These are phyloP conservation scores for Stichopus horrens DNA, from an alignment of 53 echinoderm and acorn worm genomes.

Conservation along the genomic window DNA sequence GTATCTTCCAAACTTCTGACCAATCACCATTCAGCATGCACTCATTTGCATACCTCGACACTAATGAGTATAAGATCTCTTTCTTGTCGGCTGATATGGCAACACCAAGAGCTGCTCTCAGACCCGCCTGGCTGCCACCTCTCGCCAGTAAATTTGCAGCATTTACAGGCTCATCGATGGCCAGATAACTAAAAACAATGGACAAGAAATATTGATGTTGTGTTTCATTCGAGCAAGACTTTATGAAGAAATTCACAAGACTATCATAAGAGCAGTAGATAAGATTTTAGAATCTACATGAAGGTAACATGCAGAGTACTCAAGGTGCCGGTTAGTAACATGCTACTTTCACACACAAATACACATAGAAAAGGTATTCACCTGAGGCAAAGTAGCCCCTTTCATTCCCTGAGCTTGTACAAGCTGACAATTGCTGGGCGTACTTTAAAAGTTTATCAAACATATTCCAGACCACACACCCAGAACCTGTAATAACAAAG, in stretches of 20 bases:
- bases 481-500: too few species aligned
- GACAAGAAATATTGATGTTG: background rate
- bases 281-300: too few species aligned
- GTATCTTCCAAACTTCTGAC: conserved; percentile 59
- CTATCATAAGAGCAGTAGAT: background rate
- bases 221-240: background rate
- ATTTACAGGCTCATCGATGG: conserved; percentile 64
- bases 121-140: conserved; percentile 70
- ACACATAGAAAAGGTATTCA: too few species aligned
- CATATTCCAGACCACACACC: too few species aligned
- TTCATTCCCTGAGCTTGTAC: too few species aligned
- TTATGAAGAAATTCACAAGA: background rate
- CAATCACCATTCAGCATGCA: conserved; percentile 73
- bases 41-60: conserved; percentile 72
- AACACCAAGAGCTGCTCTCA: conserved; percentile 72
- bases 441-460: too few species aligned
- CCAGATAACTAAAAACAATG: conserved; percentile 64
- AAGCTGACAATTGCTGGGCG: too few species aligned
- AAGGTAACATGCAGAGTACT: too few species aligned
- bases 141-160: conserved; percentile 77
- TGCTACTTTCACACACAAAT: too few species aligned
- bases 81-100: conserved; percentile 70
- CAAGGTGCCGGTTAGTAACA: too few species aligned
- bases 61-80: conserved; percentile 61
- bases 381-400: too few species aligned